Percentiles rank a stretch among this genome's conserved stretches.
These are phyloP conservation scores for Agrotis clavis DNA, from an alignment of 2,888 invertebrate species.

Conservation along the genomic window DNA sequence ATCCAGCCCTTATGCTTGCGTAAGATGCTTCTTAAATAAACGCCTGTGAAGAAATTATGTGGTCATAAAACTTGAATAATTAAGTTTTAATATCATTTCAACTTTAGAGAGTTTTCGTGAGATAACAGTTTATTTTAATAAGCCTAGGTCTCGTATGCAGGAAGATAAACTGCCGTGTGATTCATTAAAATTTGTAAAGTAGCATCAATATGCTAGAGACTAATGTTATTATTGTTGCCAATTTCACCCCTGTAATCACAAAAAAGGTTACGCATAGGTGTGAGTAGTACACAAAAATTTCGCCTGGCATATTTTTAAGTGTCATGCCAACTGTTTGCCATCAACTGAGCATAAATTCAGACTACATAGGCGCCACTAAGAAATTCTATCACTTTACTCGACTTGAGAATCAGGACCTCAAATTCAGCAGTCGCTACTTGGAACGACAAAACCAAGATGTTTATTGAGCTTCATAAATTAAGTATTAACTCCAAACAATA, in stretches of 20 bases:
- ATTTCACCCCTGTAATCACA: too few relatives aligned
- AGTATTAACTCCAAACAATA: conserved; percentile 14
- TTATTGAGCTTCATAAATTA: conserved; percentile 7
- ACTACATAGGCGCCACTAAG: too few relatives aligned
- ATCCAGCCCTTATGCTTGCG: conserved; percentile 65
- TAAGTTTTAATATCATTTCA: conserved; percentile 42
- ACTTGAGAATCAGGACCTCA: too few relatives aligned
- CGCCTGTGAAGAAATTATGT: conserved; percentile 48
- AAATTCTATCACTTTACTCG: too few relatives aligned
- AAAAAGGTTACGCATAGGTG: too few relatives aligned
- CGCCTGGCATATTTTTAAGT: too few relatives aligned
- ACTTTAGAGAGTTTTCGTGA: conserved; percentile 18
- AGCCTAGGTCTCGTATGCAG: background rate
- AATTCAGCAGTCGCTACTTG: too few relatives aligned
- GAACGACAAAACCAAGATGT: background rate
- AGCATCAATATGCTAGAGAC: background rate
- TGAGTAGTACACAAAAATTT: too few relatives aligned
- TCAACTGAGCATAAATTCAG: too few relatives aligned
- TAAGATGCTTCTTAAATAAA: conserved; percentile 60
- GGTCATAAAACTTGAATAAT: conserved; percentile 44
- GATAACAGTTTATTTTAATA: conserved; percentile 23
- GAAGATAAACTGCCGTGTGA: background rate
- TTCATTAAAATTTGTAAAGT: background rate
- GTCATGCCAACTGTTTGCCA: too few relatives aligned
- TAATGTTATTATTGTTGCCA: too few relatives aligned